A percentile compares a stretch with the other conserved stretches of the same genome.
phyloP scores from a whole-genome alignment of 1,140 invertebrate species.

The Pseudoatta argentina region DNA sequence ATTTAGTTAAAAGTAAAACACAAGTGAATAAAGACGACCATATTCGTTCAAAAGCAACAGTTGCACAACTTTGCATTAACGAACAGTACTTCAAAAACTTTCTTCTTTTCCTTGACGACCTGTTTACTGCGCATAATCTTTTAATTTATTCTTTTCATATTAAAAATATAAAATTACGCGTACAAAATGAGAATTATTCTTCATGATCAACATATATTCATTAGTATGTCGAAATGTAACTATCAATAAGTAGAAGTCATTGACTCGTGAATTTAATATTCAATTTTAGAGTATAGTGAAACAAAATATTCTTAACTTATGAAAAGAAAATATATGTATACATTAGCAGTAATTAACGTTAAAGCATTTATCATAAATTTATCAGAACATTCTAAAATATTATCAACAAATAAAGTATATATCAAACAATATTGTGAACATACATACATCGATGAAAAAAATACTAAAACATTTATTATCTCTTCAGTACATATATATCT shows the following conservation, averaged over 20 bases:
- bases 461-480: background rate
- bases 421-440: background rate
- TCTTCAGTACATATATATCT: background rate
- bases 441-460: background rate
- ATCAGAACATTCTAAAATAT: background rate
- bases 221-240: background rate
- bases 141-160: slow-evolving; percentile 27
- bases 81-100: background rate
- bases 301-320: background rate
- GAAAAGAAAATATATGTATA: background rate
- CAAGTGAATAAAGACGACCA: too few species aligned
- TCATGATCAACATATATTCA: background rate
- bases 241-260: background rate
- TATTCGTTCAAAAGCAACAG: background rate
- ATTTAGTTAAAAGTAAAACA: background rate
- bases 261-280: background rate
- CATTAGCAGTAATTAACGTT: background rate
- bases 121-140: background rate
- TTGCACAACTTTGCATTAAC: background rate
- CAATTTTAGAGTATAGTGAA: background rate
- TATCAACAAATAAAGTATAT: background rate
- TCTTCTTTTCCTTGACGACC: background rate
- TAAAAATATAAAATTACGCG: background rate
- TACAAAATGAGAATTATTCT: slow-evolving; percentile 1
- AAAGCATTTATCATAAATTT: background rate